These are phyloP conservation scores for Drosophila limbata DNA, from an alignment of 2,888 invertebrate genomes.

Conservation along the genomic window DNA sequence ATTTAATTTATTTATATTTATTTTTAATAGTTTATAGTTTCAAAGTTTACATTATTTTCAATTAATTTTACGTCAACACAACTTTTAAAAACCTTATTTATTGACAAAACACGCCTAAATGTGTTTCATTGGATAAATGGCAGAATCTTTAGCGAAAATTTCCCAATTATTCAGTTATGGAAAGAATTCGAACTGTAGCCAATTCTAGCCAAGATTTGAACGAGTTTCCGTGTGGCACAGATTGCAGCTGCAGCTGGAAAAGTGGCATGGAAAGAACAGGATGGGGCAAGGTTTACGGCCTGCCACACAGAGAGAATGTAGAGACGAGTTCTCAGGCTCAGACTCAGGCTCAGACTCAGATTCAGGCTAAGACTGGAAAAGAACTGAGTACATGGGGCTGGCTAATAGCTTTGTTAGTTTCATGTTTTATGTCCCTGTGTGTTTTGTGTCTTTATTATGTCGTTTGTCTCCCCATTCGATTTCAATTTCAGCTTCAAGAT, in stretches of 20 bases:
- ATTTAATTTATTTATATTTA: too few species aligned
- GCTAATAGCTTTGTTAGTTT: constrained; percentile 68
- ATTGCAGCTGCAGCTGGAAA: constrained; percentile 14
- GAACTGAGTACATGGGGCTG: constrained; percentile 21
- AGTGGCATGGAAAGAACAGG: constrained; percentile 2
- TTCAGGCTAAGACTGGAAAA: background rate
- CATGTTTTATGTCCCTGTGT: constrained; percentile 25
- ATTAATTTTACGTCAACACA: too few species aligned
- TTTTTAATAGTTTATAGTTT: too few species aligned
- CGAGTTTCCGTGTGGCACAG: constrained; percentile 39
- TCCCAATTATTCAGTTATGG: constrained; percentile 1
- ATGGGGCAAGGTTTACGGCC: constrained; percentile 5
- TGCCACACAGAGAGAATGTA: constrained; percentile 29
- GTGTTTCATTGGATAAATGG: too few species aligned
- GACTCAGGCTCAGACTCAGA: background rate
- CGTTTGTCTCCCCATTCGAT: constrained; percentile 59
- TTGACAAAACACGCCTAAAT: too few species aligned
- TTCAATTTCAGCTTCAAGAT: constrained; percentile 42
- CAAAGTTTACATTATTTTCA: too few species aligned
- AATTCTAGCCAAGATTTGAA: constrained; percentile 33
- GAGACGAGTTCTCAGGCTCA: constrained; percentile 41
- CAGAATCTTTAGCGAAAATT: too few species aligned
- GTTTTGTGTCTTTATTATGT: constrained; percentile 74
- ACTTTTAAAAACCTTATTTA: too few species aligned
- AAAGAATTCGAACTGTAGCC: constrained; percentile 41